Evolutionary conservation across 2,797 vertebrate species (phyloP), one percentile per base, ranked within the genome.

Genomic region (Darevskia mixta): DNA sequence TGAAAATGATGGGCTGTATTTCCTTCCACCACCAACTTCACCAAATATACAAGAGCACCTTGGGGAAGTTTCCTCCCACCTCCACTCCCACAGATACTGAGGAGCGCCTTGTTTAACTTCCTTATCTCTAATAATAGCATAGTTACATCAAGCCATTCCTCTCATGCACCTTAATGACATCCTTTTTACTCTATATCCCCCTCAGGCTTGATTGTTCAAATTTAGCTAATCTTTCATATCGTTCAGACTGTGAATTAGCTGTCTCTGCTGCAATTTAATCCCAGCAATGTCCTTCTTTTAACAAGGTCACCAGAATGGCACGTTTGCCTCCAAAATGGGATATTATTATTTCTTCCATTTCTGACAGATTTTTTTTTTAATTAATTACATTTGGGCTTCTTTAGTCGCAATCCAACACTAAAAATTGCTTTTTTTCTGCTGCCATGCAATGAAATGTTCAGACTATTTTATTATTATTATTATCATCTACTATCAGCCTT

Each of bases 301-400:
- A 82, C 85, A 92, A 94, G 83, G 87, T 92, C 90, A 92, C 8
- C 69, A 66, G 72, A 92, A 93, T 41, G 18, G 58, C 85, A 90
- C 0, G 64, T 82, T 90, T 89, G 55, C 84, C 6, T 89, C 45
- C 81, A 85, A 93, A 89, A 45, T 75, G 3, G 3, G 64, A 61
- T 89, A 79, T 92, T 92, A 88, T 88, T 92, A 88, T 88, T 88
- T 81, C 55, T 73, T 89, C 83, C 87, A 27, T 79, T 86, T 88
- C 18, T 88, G 1, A 15, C 86, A 58, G 75, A 86, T 87, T 89
- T 83, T 58, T 25, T 38, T 38, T 38, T 38, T 27, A 0, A 49
- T 32, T 77, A 87, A 86, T 88, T 86, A 81, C n/a, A 83, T 81
- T 49, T 2, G 55, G 13, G 80, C 58, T 41, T 86, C 10, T 72